These are phyloP conservation scores for Pseudois nayaur DNA, from an alignment of 2,113 vertebrate species.

Conservation along the genomic window DNA sequence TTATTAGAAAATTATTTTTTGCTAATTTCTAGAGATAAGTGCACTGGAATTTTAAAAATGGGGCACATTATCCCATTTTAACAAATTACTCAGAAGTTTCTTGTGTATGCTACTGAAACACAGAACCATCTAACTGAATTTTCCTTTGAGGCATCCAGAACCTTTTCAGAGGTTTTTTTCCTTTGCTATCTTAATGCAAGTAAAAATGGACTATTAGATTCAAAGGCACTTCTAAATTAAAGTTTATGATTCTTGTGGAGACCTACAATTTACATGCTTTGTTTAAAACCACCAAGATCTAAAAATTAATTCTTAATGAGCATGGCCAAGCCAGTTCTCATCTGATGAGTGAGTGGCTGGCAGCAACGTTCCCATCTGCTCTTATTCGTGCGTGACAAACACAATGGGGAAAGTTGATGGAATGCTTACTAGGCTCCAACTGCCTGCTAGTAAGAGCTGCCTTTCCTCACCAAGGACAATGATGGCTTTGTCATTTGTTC, in stretches of 20 bases:
- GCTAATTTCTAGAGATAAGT: not conserved
- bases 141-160: constrained; percentile 43
- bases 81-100: constrained; percentile 20
- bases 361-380: not conserved
- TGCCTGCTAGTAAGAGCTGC: not conserved
- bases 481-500: not conserved
- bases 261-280: constrained; percentile 38
- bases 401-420: not conserved
- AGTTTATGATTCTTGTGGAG: constrained; percentile 1
- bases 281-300: constrained; percentile 24
- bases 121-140: constrained; percentile 5
- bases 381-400: not conserved
- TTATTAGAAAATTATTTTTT: not conserved
- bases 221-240: constrained; percentile 50
- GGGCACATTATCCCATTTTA: not conserved
- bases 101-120: constrained; percentile 21
- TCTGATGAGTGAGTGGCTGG: not conserved
- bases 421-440: not conserved
- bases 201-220: constrained; percentile 57
- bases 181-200: constrained; percentile 43
- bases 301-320: constrained; percentile 40
- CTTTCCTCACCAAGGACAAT: constrained; percentile 1
- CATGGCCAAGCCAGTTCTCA: not conserved
- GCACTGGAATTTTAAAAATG: constrained; percentile 38
- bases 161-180: constrained; percentile 16